These are phyloP conservation scores for Anthopleura xanthogrammica DNA, from an alignment of 92 coral and sea anemone genomes.

Conservation along the genomic window DNA sequence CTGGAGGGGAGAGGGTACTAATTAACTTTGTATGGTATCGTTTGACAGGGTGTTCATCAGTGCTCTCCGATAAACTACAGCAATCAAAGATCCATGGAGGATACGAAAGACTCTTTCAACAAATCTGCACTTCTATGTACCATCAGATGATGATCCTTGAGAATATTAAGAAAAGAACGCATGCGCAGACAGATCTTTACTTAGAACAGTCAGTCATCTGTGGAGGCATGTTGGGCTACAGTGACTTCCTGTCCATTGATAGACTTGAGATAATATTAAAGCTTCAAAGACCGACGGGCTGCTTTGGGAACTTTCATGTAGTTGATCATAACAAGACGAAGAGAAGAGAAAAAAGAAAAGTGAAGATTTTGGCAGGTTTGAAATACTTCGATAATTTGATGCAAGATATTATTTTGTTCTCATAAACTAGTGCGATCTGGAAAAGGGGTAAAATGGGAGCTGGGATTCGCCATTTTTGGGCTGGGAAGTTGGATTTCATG, in stretches of 20 bases:
- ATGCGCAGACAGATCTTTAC: conserved; percentile 55
- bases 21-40: not conserved
- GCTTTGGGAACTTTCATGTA: conserved; percentile 37
- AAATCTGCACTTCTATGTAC: conserved; percentile 48
- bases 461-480: no score
- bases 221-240: conserved; percentile 64
- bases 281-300: conserved; percentile 55
- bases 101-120: conserved; percentile 32
- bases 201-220: conserved; percentile 79
- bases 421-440: no score
- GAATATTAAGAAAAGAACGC: conserved; percentile 8
- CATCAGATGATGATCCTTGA: conserved; percentile 44
- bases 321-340: not conserved
- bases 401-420: not conserved
- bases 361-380: not conserved
- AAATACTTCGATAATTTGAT: not conserved
- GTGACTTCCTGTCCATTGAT: conserved; percentile 55
- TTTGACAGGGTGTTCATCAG: conserved; percentile 59
- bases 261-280: conserved; percentile 47
- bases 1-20: no score
- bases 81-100: conserved; percentile 37
- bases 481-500: no score
- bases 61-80: conserved; percentile 38
- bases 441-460: no score
- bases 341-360: not conserved